A percentile compares a stretch with the other conserved stretches of the same genome.
Conservation (phyloP, 1,140 invertebrate genomes). For the Trachymyrmex cornetzi region DNA sequence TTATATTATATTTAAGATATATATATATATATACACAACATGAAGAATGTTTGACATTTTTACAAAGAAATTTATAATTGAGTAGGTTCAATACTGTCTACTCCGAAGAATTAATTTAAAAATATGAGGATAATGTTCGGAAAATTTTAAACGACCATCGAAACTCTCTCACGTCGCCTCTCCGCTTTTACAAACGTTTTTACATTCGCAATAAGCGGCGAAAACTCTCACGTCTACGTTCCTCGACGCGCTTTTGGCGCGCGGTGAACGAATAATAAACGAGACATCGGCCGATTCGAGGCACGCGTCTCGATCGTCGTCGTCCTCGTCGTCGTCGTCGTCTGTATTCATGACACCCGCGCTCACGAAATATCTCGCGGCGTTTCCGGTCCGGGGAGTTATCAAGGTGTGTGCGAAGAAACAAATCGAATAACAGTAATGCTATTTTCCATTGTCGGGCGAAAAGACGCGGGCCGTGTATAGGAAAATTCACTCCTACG, state of each 20-base stretch:
- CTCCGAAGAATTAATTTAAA: too few relatives aligned
- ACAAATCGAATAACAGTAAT: constrained; percentile 77
- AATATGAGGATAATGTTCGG: not conserved
- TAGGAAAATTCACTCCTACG: constrained; percentile 69
- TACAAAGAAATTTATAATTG: too few relatives aligned
- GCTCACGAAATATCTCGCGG: constrained; percentile 51
- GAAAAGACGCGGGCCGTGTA: not conserved
- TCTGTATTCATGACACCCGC: constrained; percentile 54
- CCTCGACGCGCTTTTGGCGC: not conserved
- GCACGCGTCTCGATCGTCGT: constrained; percentile 39
- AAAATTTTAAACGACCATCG: not conserved
- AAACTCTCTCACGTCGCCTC: not conserved
- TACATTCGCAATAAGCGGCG: not conserved
- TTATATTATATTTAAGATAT: too few relatives aligned
- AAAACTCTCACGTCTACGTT: not conserved
- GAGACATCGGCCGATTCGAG: constrained; percentile 50
- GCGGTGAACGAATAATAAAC: constrained; percentile 51
- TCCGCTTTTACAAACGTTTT: constrained; percentile 1
- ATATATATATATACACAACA: too few relatives aligned
- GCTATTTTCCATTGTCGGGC: constrained; percentile 56
- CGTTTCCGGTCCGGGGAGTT: constrained; percentile 38
- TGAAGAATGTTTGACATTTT: too few relatives aligned
- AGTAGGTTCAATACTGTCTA: too few relatives aligned
- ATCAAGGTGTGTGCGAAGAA: constrained; percentile 49
- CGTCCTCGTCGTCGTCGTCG: not conserved